Evolutionary conservation across 1,140 invertebrate species (phyloP).

Genomic region (Heliconius melpomene): DNA sequence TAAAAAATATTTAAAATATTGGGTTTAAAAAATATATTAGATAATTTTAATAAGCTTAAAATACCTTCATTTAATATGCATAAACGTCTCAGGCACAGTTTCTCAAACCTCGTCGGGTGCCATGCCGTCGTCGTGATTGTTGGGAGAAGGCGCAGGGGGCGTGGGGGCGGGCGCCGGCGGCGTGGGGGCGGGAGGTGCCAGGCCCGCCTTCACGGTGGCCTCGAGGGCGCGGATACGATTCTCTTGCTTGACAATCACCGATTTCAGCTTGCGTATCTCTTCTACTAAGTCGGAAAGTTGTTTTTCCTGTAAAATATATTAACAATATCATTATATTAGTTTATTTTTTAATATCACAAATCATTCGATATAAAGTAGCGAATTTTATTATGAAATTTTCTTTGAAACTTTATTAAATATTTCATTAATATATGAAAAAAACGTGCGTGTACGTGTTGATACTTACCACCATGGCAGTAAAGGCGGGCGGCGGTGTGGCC

Average conservation of each 20-base stretch:
- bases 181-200: slow-evolving; percentile 34
- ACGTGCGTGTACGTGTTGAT: neutral
- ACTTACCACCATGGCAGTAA: slow-evolving; percentile 52
- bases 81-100: neutral
- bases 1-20: too few relatives aligned
- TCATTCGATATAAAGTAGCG: too few relatives aligned
- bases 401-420: neutral
- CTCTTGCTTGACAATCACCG: slow-evolving; percentile 97
- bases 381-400: too few relatives aligned
- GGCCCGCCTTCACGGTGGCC: slow-evolving; percentile 64
- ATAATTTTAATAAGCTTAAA: neutral
- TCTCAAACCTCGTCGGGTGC: slow-evolving; percentile 79
- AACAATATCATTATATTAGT: neutral
- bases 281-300: slow-evolving; percentile 86
- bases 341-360: too few relatives aligned
- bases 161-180: slow-evolving; percentile 32
- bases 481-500: slow-evolving; percentile 44
- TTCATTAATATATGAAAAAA: too few relatives aligned
- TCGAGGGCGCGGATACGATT: slow-evolving; percentile 86
- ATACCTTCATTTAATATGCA: neutral
- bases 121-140: slow-evolving; percentile 66
- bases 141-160: slow-evolving; percentile 30
- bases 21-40: too few relatives aligned
- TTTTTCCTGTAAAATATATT: slow-evolving; percentile 54
- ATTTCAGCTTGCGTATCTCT: slow-evolving; percentile 90